Evolutionary conservation across 2,888 invertebrate species (phyloP), one percentile per base, ranked within the genome.

Genomic region (Zygaena filipendulae): DNA sequence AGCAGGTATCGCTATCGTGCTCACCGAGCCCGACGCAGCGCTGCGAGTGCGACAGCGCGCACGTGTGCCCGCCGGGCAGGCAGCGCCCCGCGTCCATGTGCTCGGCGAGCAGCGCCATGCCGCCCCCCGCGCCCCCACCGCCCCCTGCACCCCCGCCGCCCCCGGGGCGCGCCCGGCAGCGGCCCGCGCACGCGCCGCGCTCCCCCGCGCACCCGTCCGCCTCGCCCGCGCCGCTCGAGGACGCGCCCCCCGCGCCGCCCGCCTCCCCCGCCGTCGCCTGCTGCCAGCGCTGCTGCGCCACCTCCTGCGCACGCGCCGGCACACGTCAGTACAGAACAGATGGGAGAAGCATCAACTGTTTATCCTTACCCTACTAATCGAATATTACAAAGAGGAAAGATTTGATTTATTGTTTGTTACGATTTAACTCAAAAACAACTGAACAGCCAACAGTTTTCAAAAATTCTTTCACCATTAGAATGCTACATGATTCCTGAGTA

Each of bases 81-180:
- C 81, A 72, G 32, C 62, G 56, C 40, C 80, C 81, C 26, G 64
- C 64, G 61, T 77, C 74, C 68, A 77, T 70, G 56, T 75, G 71
- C 27, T 74, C 59, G 47, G 62, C 53, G 42, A 75, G 77, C 23
- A 59, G 66, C 36, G 67, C 53, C 41, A 63, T 50, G 40, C 62
- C 62, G 39, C 54, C 61, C 23, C 74, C 59, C 41, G 68, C 66
- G 29, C 59, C 46, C 45, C 60, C 51, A 33, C 56, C 40, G 47
- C 51, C 62, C 29, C 49, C 44, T 21, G 55, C 63, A 27, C 45
- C 49, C 60, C 63, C 38, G 45, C 47, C 35, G 38, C 42, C 31
- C 37, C 48, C 35, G 44, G n/a, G n/a, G n/a, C n/a, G n/a, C 21
- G 55, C 63, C 27, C 45, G 50, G 59, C 63, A 38, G 45, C 47